Conservation (phyloP, 2,797 vertebrate genomes). For the Ibycter americanus region DNA sequence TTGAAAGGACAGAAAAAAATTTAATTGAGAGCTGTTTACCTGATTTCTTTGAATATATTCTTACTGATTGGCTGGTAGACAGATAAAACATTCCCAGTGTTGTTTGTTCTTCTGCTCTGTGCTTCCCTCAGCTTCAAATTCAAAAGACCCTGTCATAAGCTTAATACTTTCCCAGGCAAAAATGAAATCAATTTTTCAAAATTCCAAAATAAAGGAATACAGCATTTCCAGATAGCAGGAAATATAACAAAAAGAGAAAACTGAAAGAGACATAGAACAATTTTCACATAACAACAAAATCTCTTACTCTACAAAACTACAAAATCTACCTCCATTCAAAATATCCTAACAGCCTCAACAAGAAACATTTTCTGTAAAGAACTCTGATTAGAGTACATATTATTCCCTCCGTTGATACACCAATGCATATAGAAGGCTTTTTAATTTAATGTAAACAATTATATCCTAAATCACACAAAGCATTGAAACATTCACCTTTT, state of each 20-base stretch:
- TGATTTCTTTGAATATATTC: neutral
- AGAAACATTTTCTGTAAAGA: neutral
- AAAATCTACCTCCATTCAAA: neutral
- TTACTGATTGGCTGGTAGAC: neutral
- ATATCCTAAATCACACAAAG: neutral
- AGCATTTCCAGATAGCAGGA: neutral
- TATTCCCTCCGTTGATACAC: neutral
- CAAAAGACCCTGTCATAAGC: neutral
- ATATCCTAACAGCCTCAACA: neutral
- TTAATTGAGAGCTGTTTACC: neutral
- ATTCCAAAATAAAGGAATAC: neutral
- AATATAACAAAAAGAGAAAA: neutral
- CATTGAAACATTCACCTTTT: neutral
- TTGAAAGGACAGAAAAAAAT: neutral
- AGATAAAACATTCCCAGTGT: neutral
- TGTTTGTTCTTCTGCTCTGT: neutral
- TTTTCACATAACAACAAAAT: neutral
- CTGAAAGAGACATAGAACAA: accelerated
- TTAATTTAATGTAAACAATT: neutral
- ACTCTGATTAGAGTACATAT: neutral
- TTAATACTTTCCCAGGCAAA: neutral
- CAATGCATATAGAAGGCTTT: neutral
- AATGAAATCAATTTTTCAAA: neutral
- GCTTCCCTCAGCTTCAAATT: neutral
- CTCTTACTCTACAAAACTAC: neutral